A percentile compares a stretch with the other conserved stretches of the same genome.
phyloP scores from a whole-genome alignment of 2,797 vertebrate genomes.

The Synaphobranchus kaupii region DNA sequence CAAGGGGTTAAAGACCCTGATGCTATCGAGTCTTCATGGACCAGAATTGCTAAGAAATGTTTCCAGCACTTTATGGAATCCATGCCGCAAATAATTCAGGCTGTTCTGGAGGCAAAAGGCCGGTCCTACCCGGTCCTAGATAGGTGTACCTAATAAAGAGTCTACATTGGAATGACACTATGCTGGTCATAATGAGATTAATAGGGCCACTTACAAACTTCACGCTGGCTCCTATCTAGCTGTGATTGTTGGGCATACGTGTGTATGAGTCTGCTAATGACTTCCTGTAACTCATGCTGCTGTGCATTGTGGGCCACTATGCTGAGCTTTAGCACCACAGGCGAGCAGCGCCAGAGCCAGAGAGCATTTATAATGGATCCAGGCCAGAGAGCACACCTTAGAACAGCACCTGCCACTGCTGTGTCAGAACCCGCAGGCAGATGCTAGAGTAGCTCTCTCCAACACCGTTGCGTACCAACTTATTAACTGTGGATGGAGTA shows the following conservation, averaged over 20 bases:
- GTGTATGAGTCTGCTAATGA: not conserved
- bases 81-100: too few species aligned
- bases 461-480: conserved; percentile 15
- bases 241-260: not conserved
- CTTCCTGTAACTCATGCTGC: not conserved
- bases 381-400: conserved; percentile 28
- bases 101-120: too few species aligned
- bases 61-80: too few species aligned
- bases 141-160: too few species aligned
- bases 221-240: not conserved
- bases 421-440: conserved; percentile 41
- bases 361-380: conserved; percentile 20
- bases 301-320: not conserved
- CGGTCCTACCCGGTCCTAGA: too few species aligned
- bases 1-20: too few species aligned
- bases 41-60: too few species aligned
- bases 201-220: not conserved
- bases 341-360: not conserved
- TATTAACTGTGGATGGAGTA: not conserved
- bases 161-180: too few species aligned
- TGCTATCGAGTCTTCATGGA: too few species aligned
- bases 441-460: conserved; percentile 36
- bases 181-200: not conserved
- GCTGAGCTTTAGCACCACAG: not conserved
- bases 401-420: conserved; percentile 32